These are phyloP conservation scores for Notodonta ziczac DNA, from an alignment of 2,888 invertebrate species.

Conservation along the genomic window DNA sequence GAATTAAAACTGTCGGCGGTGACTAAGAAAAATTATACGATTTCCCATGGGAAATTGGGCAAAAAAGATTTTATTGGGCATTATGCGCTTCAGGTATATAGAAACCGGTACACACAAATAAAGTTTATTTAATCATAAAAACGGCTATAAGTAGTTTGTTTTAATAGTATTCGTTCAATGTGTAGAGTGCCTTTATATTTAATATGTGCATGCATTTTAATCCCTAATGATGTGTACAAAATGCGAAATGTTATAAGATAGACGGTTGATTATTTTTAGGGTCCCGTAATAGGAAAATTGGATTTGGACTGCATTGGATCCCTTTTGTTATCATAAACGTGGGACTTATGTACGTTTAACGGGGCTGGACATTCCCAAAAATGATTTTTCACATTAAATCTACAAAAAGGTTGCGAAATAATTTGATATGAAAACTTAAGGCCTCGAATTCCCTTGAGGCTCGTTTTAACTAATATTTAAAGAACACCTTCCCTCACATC, in stretches of 20 bases:
- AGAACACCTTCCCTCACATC: too few species aligned
- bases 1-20: background rate
- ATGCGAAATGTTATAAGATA: conserved; percentile 33
- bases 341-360: background rate
- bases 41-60: background rate
- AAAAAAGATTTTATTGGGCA: background rate
- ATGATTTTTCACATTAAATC: background rate
- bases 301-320: too few species aligned
- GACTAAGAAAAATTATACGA: background rate
- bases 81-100: background rate
- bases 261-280: conserved; percentile 40
- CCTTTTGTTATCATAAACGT: conserved; percentile 23
- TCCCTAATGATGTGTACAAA: conserved; percentile 53
- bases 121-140: conserved; percentile 39
- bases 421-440: too few species aligned
- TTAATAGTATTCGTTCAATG: conserved; percentile 43
- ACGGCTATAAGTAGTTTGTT: conserved; percentile 35
- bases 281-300: too few species aligned
- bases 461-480: too few species aligned
- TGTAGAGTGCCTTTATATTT: conserved; percentile 64
- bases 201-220: conserved; percentile 60
- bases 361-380: background rate
- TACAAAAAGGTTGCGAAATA: too few species aligned
- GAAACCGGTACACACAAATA: conserved; percentile 33
- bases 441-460: too few species aligned